Evolutionary conservation across 2,888 invertebrate genomes (phyloP), one percentile per base, ranked within the genome.

Genomic region (Onthophagus sagittarius): DNA sequence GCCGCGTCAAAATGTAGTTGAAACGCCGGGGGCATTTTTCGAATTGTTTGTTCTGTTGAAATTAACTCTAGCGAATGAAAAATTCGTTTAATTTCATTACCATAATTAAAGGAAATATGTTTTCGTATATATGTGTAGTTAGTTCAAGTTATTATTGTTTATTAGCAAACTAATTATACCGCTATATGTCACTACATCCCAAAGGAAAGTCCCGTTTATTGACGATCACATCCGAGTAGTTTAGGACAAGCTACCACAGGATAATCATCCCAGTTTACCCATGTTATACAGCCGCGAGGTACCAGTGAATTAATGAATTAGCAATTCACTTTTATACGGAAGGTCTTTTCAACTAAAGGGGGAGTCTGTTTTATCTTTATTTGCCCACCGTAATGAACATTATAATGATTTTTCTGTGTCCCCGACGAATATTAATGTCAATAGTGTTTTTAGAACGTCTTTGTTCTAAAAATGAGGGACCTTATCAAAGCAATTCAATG

Each of bases 401-500:
- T 80, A 83, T 83, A 83, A 83, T 82, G 82, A 82, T 83, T 83
- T 83, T 83, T 84, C 83, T 78, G 79, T 79, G 75, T 79, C 79
- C 78, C 79, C 79, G 80, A 75, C 79, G 80, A 82, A 83, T 83
- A 83, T 83, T 83, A 83, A 83, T 82, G 82, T 80, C 81, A 81
- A 83, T 82, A 80, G 81, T 81, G 81, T 82, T 82, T 82, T 74
- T 81, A 80, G 81, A 82, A 82, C 81, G 81, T 81, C 83, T 83
- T 84, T 83, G 83, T 83, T 83, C 82, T 82, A 79, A 80, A 82
- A 82, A 83, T 80, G 81, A 81, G 82, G 81, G 81, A 78, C 80
- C 82, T 83, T 83, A 83, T 83, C 83, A 80, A 80, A 81, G 76
- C 81, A 82, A 81, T 80, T 81, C 81, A 80, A 81, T 82, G 83